Conservation (phyloP, 2,113 vertebrate species). For the Equus quagga region DNA sequence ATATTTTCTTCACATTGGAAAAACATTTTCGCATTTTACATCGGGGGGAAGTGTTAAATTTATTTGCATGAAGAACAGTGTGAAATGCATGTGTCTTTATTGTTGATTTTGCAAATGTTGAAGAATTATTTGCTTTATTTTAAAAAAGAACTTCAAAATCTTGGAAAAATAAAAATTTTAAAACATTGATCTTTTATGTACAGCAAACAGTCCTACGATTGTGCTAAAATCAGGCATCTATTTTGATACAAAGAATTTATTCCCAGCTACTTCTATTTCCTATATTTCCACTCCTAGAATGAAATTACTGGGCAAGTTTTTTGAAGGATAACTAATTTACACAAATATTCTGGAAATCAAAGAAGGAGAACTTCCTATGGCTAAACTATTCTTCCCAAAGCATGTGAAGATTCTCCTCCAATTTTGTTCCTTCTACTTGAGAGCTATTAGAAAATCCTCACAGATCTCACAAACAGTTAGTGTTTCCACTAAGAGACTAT, state of each 20-base stretch:
- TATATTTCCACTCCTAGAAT: neutral
- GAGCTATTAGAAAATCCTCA: neutral
- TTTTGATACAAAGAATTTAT: neutral
- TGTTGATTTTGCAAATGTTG: neutral
- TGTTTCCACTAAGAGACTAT: neutral
- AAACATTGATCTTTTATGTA: neutral
- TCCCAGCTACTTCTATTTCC: neutral
- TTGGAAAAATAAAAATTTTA: neutral
- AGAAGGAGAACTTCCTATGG: neutral
- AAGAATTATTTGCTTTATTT: slow-evolving; percentile 10
- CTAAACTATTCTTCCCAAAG: neutral
- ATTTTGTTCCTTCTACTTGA: neutral
- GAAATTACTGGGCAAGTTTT: neutral
- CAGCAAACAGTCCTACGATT: neutral
- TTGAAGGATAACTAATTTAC: neutral
- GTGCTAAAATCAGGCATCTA: neutral
- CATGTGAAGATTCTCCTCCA: neutral
- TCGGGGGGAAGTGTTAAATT: neutral
- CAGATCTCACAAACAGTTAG: neutral
- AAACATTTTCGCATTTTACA: slow-evolving; percentile 40
- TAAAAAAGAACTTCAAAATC: slow-evolving; percentile 40
- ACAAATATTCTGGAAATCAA: neutral
- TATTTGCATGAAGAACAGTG: neutral
- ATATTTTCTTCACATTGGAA: neutral
- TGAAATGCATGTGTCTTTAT: neutral